phyloP scores from a whole-genome alignment of 1,140 invertebrate species.

The Meloidogyne hapla region DNA sequence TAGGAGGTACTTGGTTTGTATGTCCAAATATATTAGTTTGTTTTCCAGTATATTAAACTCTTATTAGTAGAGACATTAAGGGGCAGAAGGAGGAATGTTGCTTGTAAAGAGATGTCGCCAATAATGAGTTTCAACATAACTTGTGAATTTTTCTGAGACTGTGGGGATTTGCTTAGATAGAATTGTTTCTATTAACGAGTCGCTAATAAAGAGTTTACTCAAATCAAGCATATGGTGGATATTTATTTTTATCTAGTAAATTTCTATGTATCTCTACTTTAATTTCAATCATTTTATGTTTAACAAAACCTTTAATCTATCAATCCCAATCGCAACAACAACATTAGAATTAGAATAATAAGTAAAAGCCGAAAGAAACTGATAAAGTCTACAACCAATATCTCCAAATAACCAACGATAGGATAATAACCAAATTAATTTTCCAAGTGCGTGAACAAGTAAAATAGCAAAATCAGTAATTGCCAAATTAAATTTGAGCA shows the following conservation, averaged over 20 bases:
- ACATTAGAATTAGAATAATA: constrained; percentile 59
- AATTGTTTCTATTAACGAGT: too few species aligned
- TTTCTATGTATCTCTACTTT: too few species aligned
- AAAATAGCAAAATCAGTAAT: constrained; percentile 58
- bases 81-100: neutral
- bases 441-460: constrained; percentile 53
- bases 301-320: constrained; percentile 46
- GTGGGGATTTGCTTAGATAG: too few species aligned
- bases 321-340: constrained; percentile 56
- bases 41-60: constrained; percentile 4
- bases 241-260: too few species aligned
- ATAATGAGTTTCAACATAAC: too few species aligned
- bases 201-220: too few species aligned
- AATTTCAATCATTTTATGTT: too few species aligned
- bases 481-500: constrained; percentile 56
- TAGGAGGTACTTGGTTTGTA: too few species aligned
- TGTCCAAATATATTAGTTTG: too few species aligned
- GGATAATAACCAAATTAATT: constrained; percentile 54
- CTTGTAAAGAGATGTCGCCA: too few species aligned
- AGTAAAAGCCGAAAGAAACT: constrained; percentile 58
- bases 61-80: neutral
- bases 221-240: too few species aligned
- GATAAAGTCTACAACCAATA: constrained; percentile 51
- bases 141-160: too few species aligned
- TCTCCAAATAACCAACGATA: constrained; percentile 56